Evolutionary conservation across 2,797 vertebrate species (phyloP), one percentile per base, ranked within the genome.

Genomic region (Vipera ursinii): DNA sequence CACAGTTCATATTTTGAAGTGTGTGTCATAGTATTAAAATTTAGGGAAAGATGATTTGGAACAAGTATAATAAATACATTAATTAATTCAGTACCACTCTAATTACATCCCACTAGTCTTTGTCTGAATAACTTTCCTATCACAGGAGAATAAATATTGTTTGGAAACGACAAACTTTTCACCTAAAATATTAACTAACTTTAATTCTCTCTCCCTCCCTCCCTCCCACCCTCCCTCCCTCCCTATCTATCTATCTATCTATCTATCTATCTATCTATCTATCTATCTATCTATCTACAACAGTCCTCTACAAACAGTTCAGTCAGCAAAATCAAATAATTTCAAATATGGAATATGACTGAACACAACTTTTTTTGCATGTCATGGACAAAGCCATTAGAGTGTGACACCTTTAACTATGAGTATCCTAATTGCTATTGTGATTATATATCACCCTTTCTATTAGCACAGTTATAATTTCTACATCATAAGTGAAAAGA

Each of bases 1-100:
- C 87, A 88, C 57, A 88, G n/a, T 57, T 88, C 57, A 88, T 59
- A 59, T 88, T 59, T n/a, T 32, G 32, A 22, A 60, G 56, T 88
- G n/a, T 88, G 44, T 59, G 87, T 88, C 56, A 88, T 88, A 55
- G n/a, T 60, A 38, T 59, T 88, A 88, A 88, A 88, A 88, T 88
- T 38, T 88, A 88, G 56, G 87, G 32, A 59, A 88, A 88, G 17
- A 88, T 88, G 59, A 88, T 88, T 88, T 59, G n/a, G 57, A 88
- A 32, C 57, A 87, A 22, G 56, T 87, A 57, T 57, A 88, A 88
- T 60, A 60, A 88, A 57, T 88, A 82, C 38, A 82, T 82, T 82
- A 82, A 82, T 55, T 88, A 55, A 55, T 88, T 32, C 57, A 88
- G 87, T 38, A 88, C 87, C 22, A 44, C 32, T 88, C 56, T 88